Evolutionary conservation across 2,888 invertebrate species (phyloP), one percentile per base, ranked within the genome.

Genomic region (Zeuzera pyrina): DNA sequence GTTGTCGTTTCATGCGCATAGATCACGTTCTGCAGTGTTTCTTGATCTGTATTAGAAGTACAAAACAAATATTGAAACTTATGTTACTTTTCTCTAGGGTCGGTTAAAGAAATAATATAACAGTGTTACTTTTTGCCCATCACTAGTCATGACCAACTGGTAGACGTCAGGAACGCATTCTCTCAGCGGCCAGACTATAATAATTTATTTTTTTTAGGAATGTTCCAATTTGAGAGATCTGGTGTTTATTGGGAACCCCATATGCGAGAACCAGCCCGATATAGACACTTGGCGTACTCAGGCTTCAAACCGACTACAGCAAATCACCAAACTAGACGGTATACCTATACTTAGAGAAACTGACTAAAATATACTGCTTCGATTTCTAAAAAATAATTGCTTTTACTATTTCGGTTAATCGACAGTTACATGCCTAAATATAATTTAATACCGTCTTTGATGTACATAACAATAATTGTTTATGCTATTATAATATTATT

Each of bases 321-420:
- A 90, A 63, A 72, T 95, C 33, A 87, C 87, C 57, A 93, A 91
- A 63, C 72, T 94, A 3, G 94, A 94, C 59, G 93, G 93, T 0
- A 88, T 91, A 49, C 90, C 93, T 1, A 87, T 94, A 16, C 78
- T 93, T 43, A 85, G 88, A 31, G 86, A 85, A 27, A n/a, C n/a
- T n/a, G 24, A 24, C 24, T 11, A 19, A 10, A 10, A 11, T n/a
- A 5, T 5, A n/a, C n/a, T n/a, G 10, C 24, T 24, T 24, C 10
- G 7, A 10, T 5, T 24, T 24, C 5, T 24, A 10, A n/a, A 7
- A 23, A n/a, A 23, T 23, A 23, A 23, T 19, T 19, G 5, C 5
- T 19, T 19, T 6, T 6, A 19, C 5, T 8, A 19, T 19, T 6
- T 4, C 19, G 19, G 19, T 19, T 19, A n/a, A n/a, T n/a, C n/a